Evolutionary conservation across 2,113 vertebrate species (phyloP), one percentile per base, ranked within the genome.

Genomic region (Hippolais icterina): DNA sequence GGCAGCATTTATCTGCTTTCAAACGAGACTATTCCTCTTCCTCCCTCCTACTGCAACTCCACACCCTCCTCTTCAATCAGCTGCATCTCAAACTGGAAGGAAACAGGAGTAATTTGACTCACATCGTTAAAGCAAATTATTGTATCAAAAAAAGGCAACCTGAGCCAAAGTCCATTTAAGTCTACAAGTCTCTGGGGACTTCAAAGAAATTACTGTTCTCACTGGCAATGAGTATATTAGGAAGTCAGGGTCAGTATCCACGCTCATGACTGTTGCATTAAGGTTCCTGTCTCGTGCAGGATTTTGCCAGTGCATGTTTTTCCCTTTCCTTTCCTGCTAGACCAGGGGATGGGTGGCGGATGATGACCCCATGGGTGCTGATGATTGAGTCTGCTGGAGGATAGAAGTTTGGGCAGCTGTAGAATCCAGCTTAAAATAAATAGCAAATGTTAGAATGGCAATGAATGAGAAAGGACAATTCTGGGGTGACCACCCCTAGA

Each of bases 1-100:
- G 53, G 47, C 46, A 95, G 49, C 39, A 50, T 87, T 76, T 94
- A 89, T 85, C 93, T 76, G 59, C 78, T 96, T 91, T 90, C 78
- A 93, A 50, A 87, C 72, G 44, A 92, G 74, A 65, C 65, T 44
- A 11, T 83, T 71, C 46, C 10, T 70, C 44, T 78, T 83, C 57
- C n/a, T 69, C 44, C 44, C 17, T 46, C 37, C 37, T 17, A 22
- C 54, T 57, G 54, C 66, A 95, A 20, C 20, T 92, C 76, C 68
- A 70, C 63, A 70, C 27, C 37, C 68, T 71, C 44, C 7, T 56
- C 17, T 90, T 78, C 75, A 88, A 60, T 64, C 82, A 82, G 56
- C 79, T 80, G 44, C 0, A 0, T 83, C 64, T 92, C 74, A 89
- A 37, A 82, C 63, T 89, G 74, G 76, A 79, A 82, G 56, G 56